Conservation (phyloP, 2,888 invertebrate species). For the Euplexia lucipara region DNA sequence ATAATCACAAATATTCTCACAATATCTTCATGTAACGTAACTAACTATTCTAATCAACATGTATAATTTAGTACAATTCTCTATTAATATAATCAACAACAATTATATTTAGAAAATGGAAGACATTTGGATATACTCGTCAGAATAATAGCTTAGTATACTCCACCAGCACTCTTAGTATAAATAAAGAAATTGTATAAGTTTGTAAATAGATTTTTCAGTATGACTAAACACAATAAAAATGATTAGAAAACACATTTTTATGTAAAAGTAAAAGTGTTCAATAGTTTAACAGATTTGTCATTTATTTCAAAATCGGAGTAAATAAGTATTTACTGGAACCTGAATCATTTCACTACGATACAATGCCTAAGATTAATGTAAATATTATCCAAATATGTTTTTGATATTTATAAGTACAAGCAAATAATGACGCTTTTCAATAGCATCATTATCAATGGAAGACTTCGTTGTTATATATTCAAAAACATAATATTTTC, state of each 20-base stretch:
- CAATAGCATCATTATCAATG: constrained; percentile 69
- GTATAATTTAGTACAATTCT: constrained; percentile 69
- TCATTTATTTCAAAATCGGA: constrained; percentile 30
- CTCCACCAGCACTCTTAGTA: constrained; percentile 24
- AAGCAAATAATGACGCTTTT: constrained; percentile 45
- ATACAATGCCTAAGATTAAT: constrained; percentile 57
- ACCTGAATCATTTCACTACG: constrained; percentile 47
- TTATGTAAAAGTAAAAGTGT: constrained; percentile 33
- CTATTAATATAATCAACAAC: constrained; percentile 71
- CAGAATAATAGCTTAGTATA: constrained; percentile 39
- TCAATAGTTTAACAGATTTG: constrained; percentile 5
- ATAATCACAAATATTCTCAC: constrained; percentile 66
- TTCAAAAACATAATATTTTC: constrained; percentile 67
- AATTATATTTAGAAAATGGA: constrained; percentile 69
- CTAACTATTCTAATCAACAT: constrained; percentile 71
- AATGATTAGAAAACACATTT: constrained; percentile 28
- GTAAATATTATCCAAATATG: constrained; percentile 68
- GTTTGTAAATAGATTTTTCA: constrained; percentile 60
- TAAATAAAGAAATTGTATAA: constrained; percentile 56
- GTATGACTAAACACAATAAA: constrained; percentile 43
- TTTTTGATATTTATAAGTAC: constrained; percentile 61
- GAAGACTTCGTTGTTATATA: constrained; percentile 89
- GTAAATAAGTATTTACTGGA: constrained; percentile 36
- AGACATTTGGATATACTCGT: constrained; percentile 66
- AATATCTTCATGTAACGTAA: constrained; percentile 58